These are phyloP conservation scores for Buceros bicornis DNA, from an alignment of 2,797 vertebrate species.

Conservation along the genomic window DNA sequence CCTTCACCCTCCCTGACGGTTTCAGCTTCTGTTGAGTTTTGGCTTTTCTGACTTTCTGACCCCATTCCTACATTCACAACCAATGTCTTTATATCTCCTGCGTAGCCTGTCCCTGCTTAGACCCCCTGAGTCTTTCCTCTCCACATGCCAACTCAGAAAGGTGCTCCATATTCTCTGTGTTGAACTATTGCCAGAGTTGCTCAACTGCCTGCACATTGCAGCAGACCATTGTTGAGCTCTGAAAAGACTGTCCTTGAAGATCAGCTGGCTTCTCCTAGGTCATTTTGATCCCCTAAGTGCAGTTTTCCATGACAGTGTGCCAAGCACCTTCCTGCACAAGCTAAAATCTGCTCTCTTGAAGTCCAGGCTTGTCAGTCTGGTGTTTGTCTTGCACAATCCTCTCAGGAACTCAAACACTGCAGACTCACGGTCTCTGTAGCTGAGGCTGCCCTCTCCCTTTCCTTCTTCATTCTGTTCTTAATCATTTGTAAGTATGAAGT, in stretches of 20 bases:
- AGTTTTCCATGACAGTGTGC: background rate
- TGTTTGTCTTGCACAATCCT: background rate
- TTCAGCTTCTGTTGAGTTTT: background rate
- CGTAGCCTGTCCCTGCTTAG: background rate
- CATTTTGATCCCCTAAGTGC: background rate
- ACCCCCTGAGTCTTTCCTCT: background rate
- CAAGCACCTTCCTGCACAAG: background rate
- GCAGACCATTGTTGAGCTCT: background rate
- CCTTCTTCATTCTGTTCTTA: background rate
- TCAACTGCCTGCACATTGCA: background rate
- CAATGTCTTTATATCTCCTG: background rate
- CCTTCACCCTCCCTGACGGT: background rate
- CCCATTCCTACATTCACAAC: background rate
- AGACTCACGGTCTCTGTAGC: background rate
- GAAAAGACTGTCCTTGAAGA: background rate
- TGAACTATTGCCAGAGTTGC: background rate
- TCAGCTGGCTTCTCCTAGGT: background rate
- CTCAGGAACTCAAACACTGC: background rate
- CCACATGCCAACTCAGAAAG: background rate
- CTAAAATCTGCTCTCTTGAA: background rate
- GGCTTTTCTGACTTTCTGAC: background rate
- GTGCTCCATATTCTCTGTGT: background rate
- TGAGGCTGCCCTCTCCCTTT: background rate
- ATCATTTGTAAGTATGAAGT: background rate
- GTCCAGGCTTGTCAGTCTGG: background rate